Conservation (phyloP, 2,797 vertebrate species). For the Anguilla marmorata region DNA sequence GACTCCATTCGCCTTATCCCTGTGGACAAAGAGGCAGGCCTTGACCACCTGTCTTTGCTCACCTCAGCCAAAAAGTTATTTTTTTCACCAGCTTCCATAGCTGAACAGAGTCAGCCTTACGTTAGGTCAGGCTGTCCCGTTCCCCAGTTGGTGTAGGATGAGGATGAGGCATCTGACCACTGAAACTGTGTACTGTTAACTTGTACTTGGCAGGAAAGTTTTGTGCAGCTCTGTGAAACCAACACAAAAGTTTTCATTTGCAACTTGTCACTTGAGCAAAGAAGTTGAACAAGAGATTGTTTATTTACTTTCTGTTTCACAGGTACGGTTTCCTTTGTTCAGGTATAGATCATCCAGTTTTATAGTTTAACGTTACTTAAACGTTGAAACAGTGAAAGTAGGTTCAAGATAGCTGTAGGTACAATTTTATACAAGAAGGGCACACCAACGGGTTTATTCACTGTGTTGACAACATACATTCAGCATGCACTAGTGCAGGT, state of each 20-base stretch:
- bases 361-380: not conserved
- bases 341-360: not conserved
- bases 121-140: slow-evolving; percentile 49
- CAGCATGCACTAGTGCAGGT: not conserved
- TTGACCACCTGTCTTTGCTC: not conserved
- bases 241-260: slow-evolving; percentile 9
- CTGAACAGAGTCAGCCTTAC: slow-evolving; percentile 47
- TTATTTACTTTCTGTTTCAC: not conserved
- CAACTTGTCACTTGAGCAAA: not conserved
- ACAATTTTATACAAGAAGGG: not conserved
- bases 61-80: not conserved
- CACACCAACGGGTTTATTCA: not conserved
- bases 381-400: not conserved
- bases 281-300: not conserved
- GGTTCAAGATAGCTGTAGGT: not conserved
- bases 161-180: slow-evolving; percentile 66
- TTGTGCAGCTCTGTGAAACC: slow-evolving; percentile 70
- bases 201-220: slow-evolving; percentile 69
- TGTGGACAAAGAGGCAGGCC: slow-evolving; percentile 47
- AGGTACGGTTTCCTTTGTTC: not conserved
- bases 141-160: slow-evolving; percentile 62
- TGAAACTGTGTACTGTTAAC: slow-evolving; percentile 51
- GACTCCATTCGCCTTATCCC: slow-evolving; percentile 59
- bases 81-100: not conserved
- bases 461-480: not conserved